A percentile compares a stretch with the other conserved stretches of the same genome.
Conservation (phyloP, 1,140 invertebrate species). For the Augochlora pura region DNA sequence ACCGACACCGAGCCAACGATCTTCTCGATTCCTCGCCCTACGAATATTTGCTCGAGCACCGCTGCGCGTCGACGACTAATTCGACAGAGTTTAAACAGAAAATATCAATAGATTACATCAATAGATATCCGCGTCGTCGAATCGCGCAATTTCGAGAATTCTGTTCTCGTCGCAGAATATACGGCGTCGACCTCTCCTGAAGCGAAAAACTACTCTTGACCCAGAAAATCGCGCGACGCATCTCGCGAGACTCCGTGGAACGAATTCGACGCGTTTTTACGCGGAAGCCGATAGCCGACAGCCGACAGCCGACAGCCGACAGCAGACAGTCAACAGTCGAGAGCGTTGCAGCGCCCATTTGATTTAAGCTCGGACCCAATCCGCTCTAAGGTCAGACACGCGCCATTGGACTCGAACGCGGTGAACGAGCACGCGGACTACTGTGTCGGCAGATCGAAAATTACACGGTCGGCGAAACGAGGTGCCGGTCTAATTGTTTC, state of each 20-base stretch:
- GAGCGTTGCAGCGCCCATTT: neutral
- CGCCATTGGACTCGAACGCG: slow-evolving; percentile 9
- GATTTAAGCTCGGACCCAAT: slow-evolving; percentile 3
- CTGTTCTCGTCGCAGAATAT: too few relatives aligned
- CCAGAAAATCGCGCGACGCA: too few relatives aligned
- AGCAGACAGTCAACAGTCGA: too few relatives aligned
- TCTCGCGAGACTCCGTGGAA: neutral
- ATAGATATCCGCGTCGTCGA: too few relatives aligned
- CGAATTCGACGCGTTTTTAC: neutral
- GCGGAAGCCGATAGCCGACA: neutral
- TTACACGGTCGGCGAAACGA: slow-evolving; percentile 38
- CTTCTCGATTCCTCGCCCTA: neutral
- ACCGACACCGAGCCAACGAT: slow-evolving; percentile 8
- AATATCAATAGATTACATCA: too few relatives aligned
- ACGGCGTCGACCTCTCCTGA: too few relatives aligned
- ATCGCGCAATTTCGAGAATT: too few relatives aligned
- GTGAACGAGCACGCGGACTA: neutral
- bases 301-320: too few relatives aligned
- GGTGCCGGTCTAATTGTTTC: slow-evolving; percentile 50
- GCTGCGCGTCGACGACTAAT: too few relatives aligned
- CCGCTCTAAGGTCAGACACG: slow-evolving; percentile 11
- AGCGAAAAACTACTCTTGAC: too few relatives aligned
- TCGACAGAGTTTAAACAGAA: too few relatives aligned
- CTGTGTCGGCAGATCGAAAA: slow-evolving; percentile 35
- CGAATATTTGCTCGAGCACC: neutral